These are phyloP conservation scores for Aulostomus chinensis DNA, from an alignment of 2,797 vertebrate genomes.

Conservation along the genomic window DNA sequence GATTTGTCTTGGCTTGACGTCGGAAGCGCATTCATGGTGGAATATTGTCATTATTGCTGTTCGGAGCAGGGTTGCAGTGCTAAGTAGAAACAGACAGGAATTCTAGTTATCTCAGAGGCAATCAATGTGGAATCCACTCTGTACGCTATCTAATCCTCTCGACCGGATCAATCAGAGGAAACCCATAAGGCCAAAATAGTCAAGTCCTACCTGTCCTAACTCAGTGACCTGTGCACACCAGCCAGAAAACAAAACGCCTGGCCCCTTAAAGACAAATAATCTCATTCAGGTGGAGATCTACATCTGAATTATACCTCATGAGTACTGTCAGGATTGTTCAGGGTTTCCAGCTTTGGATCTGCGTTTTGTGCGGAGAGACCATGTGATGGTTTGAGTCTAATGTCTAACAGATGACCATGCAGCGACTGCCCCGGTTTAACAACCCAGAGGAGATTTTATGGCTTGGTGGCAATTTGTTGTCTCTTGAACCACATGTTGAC, in stretches of 20 bases:
- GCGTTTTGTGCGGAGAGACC: conserved; percentile 30
- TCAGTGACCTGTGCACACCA: too few species aligned
- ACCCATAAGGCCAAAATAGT: too few species aligned
- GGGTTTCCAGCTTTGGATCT: conserved; percentile 23
- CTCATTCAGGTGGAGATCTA: conserved; percentile 15
- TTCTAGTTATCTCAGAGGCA: conserved; percentile 24
- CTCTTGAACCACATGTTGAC: conserved; percentile 73
- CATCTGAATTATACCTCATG: conserved; percentile 10
- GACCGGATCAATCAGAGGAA: too few species aligned
- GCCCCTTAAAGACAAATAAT: neutral
- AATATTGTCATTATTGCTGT: conserved; percentile 21
- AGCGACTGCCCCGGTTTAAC: conserved; percentile 47
- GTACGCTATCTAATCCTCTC: too few species aligned
- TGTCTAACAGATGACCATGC: conserved; percentile 75
- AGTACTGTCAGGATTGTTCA: conserved; percentile 28
- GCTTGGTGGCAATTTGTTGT: conserved; percentile 77
- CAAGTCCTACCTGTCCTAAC: neutral
- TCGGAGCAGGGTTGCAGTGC: conserved; percentile 24
- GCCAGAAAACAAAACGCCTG: too few species aligned
- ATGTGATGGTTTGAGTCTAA: conserved; percentile 69
- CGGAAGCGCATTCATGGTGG: too few species aligned
- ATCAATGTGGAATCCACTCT: conserved; percentile 16
- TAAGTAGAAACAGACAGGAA: conserved; percentile 46
- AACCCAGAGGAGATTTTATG: conserved; percentile 71
- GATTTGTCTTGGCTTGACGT: too few species aligned